phyloP scores from a whole-genome alignment of 2,888 invertebrate genomes.

The Agonopterix heracliana region DNA sequence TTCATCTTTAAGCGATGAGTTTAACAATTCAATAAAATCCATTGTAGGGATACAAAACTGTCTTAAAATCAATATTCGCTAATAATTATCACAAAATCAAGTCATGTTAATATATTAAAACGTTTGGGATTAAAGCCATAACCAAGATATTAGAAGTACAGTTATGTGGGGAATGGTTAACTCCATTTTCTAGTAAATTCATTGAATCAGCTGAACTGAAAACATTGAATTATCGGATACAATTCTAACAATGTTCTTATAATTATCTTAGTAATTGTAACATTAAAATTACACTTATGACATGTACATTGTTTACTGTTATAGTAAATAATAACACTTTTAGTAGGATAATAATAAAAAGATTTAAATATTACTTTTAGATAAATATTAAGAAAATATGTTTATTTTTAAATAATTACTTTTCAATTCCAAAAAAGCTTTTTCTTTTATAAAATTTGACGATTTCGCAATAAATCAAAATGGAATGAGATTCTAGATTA shows the following conservation, averaged over 20 bases:
- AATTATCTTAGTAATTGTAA: constrained; percentile 17
- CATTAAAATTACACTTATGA: constrained; percentile 25
- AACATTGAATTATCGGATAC: constrained; percentile 15
- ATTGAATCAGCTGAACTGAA: constrained; percentile 16
- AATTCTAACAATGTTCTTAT: constrained; percentile 22
- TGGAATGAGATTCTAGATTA: constrained; percentile 33
- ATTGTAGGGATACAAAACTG: no score
- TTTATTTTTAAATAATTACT: constrained; percentile 39
- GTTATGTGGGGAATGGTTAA: constrained; percentile 17
- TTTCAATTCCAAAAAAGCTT: constrained; percentile 60
- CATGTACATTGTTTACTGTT: constrained; percentile 11
- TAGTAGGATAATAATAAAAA: constrained; percentile 27
- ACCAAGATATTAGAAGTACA: constrained; percentile 31
- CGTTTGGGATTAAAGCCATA: constrained; percentile 42
- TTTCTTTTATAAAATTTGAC: constrained; percentile 16
- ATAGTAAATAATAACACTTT: constrained; percentile 23
- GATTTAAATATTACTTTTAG: constrained; percentile 31
- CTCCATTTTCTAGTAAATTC: constrained; percentile 20
- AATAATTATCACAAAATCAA: constrained; percentile 15
- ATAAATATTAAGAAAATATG: constrained; percentile 66
- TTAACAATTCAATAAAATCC: no score
- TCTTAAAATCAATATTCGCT: no score
- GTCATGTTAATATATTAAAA: constrained; percentile 15
- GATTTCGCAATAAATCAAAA: constrained; percentile 26
- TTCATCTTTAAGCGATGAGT: no score